Conservation (phyloP, 2,888 invertebrate genomes). For the Leucozona laternaria region DNA sequence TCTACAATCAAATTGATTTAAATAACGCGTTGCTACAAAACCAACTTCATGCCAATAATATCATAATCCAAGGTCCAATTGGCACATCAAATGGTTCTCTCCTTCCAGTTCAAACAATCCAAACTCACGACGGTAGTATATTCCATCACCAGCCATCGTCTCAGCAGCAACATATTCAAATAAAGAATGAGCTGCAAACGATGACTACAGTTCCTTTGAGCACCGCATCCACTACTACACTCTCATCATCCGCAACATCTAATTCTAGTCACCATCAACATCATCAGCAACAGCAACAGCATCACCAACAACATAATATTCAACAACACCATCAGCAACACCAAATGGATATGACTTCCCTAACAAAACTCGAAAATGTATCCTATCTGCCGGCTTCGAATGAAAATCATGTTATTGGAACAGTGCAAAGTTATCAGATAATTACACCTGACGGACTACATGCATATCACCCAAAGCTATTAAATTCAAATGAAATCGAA, state of each 20-base stretch:
- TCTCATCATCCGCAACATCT: constrained; percentile 54
- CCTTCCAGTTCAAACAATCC: constrained; percentile 80
- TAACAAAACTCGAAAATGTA: constrained; percentile 82
- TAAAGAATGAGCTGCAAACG: constrained; percentile 74
- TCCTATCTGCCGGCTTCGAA: constrained; percentile 80
- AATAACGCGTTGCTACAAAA: constrained; percentile 82
- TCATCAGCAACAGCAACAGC: constrained; percentile 62
- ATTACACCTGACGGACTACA: constrained; percentile 82
- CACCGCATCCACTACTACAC: constrained; percentile 70
- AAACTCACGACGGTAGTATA: constrained; percentile 79
- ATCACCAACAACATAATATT: constrained; percentile 76
- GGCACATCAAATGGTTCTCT: constrained; percentile 79
- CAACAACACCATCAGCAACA: constrained; percentile 78
- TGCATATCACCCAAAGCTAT: constrained; percentile 79
- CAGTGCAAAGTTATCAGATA: constrained; percentile 83
- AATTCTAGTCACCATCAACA: constrained; percentile 62
- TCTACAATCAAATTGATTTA: constrained; percentile 82
- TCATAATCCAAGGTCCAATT: constrained; percentile 82
- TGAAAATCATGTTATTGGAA: constrained; percentile 82
- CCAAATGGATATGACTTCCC: constrained; percentile 70
- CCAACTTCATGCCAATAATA: constrained; percentile 82
- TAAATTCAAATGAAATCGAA: constrained; percentile 76
- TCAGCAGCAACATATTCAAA: constrained; percentile 78
- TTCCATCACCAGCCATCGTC: constrained; percentile 77
- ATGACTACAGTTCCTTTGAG: constrained; percentile 73